A percentile compares a stretch with the other conserved stretches of the same genome.
phyloP scores from a whole-genome alignment of 2,888 invertebrate species.

The Hypolimnas misippus region DNA sequence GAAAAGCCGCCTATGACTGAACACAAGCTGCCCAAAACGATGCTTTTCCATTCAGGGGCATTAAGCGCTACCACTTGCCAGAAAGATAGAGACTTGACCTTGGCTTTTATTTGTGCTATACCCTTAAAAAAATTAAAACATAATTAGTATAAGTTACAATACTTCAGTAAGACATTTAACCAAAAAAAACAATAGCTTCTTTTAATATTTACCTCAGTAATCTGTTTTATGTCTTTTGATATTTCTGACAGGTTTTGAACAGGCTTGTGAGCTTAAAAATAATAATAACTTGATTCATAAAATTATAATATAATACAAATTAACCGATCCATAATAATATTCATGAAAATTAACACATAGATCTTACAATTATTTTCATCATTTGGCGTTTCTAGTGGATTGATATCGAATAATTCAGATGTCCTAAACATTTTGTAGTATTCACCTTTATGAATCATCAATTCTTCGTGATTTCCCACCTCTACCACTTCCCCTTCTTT shows the following conservation, averaged over 20 bases:
- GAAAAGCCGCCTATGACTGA: slow-evolving; percentile 86
- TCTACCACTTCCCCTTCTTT: slow-evolving; percentile 86
- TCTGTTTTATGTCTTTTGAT: neutral
- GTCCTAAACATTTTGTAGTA: slow-evolving; percentile 84
- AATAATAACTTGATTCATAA: too few relatives aligned
- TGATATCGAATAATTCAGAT: slow-evolving; percentile 19
- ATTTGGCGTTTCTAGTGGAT: neutral
- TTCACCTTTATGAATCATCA: slow-evolving; percentile 84
- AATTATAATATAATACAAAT: too few relatives aligned
- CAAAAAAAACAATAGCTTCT: neutral
- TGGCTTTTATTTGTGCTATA: slow-evolving; percentile 40
- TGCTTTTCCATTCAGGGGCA: slow-evolving; percentile 85
- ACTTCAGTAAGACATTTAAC: too few relatives aligned
- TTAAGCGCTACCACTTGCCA: slow-evolving; percentile 82
- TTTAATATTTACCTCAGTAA: neutral
- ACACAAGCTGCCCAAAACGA: slow-evolving; percentile 82
- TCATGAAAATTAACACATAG: too few relatives aligned
- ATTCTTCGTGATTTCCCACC: slow-evolving; percentile 85
- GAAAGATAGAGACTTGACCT: slow-evolving; percentile 60
- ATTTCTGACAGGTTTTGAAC: neutral
- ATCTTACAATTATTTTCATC: slow-evolving; percentile 11
- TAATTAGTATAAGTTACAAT: too few relatives aligned
- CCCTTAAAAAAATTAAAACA: slow-evolving; percentile 28
- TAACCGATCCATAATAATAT: too few relatives aligned
- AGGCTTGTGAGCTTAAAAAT: neutral